phyloP scores from a whole-genome alignment of 1,140 invertebrate species.

The Anoplophora glabripennis region DNA sequence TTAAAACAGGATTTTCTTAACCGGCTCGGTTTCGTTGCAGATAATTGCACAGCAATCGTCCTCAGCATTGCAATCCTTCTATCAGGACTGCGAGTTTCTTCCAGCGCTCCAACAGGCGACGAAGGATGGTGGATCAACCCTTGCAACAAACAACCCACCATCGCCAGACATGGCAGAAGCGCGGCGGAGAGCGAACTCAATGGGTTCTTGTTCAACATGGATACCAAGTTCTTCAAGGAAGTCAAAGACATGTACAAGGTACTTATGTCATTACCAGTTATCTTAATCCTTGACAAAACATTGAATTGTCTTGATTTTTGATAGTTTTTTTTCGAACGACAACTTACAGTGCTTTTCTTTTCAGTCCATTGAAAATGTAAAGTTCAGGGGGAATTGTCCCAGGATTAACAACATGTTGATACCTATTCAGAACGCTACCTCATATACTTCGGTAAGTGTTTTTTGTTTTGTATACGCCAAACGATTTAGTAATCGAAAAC shows the following conservation, averaged over 20 bases:
- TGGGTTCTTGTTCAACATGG: too few relatives aligned
- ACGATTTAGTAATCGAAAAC: too few relatives aligned
- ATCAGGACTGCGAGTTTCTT: constrained; percentile 7
- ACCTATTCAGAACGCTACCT: constrained; percentile 6
- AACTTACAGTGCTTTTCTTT: too few relatives aligned
- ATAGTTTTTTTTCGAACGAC: too few relatives aligned
- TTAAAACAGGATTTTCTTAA: too few relatives aligned
- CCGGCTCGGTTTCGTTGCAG: constrained; percentile 10
- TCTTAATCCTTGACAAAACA: too few relatives aligned
- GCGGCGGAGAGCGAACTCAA: constrained; percentile 25
- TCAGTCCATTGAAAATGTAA: too few relatives aligned
- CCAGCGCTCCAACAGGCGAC: constrained; percentile 5
- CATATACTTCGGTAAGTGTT: constrained; percentile 14
- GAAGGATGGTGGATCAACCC: constrained; percentile 28
- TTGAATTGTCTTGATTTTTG: too few relatives aligned
- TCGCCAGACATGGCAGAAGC: constrained; percentile 26
- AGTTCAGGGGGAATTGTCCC: constrained; percentile 13
- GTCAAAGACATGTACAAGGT: too few relatives aligned
- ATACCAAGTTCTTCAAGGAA: too few relatives aligned
- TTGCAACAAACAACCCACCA: constrained; percentile 13
- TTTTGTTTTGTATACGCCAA: not conserved
- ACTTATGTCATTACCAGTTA: too few relatives aligned
- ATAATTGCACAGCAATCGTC: constrained; percentile 10
- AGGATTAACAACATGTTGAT: constrained; percentile 19
- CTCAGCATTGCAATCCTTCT: constrained; percentile 19